A percentile compares a stretch with the other conserved stretches of the same genome.
Conservation (phyloP, 2,888 invertebrate genomes). For the Odiellus spinosus region DNA sequence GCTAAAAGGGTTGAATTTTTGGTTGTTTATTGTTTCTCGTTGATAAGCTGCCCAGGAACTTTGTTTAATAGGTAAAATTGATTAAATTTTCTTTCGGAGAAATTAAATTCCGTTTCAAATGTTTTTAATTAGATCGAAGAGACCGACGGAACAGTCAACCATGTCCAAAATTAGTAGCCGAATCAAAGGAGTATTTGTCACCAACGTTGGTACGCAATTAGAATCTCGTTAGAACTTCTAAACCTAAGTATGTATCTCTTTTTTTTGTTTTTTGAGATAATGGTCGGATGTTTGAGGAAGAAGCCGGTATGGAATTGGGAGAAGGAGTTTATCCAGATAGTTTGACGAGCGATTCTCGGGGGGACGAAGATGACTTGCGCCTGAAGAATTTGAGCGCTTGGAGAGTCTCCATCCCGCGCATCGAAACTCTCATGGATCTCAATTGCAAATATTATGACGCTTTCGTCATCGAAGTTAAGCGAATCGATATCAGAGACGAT, state of each 20-base stretch:
- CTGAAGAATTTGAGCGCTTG: constrained; percentile 46
- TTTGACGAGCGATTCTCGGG: constrained; percentile 9
- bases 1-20: too few relatives aligned
- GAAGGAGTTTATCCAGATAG: constrained; percentile 9
- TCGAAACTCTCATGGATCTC: constrained; percentile 32
- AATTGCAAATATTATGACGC: constrained; percentile 22
- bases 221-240: background rate
- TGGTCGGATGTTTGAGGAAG: constrained; percentile 14
- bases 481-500: constrained; percentile 25
- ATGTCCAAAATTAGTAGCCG: constrained; percentile 39
- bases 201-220: constrained; percentile 21
- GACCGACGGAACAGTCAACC: constrained; percentile 27
- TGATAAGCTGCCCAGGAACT: too few relatives aligned
- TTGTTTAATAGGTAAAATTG: too few relatives aligned
- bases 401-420: constrained; percentile 44
- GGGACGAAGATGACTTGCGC: constrained; percentile 17
- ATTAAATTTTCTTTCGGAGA: too few relatives aligned
- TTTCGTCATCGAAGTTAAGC: constrained; percentile 33
- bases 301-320: constrained; percentile 13
- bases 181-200: constrained; percentile 42
- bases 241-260: background rate
- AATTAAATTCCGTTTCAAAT: too few relatives aligned
- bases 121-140: constrained; percentile 15
- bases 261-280: constrained; percentile 9
- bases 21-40: too few relatives aligned